Conservation (phyloP, 2,888 invertebrate species). For the Elgonia sp. region DNA sequence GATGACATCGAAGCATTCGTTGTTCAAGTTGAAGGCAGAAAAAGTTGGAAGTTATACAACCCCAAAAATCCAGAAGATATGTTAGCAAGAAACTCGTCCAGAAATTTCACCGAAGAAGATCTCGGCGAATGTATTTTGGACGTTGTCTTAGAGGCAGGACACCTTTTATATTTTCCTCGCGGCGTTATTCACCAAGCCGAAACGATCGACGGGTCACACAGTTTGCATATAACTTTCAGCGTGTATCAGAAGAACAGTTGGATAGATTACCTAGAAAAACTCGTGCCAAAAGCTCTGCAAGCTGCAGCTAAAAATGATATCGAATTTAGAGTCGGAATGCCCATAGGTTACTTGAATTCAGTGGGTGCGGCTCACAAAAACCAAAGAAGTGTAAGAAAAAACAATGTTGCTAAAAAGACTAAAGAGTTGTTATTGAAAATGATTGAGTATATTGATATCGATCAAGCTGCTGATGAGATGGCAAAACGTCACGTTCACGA, state of each 20-base stretch:
- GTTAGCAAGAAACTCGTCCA: slow-evolving; percentile 94
- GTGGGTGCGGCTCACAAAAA: slow-evolving; percentile 92
- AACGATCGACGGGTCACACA: slow-evolving; percentile 93
- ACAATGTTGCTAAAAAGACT: neutral
- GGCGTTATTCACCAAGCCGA: slow-evolving; percentile 95
- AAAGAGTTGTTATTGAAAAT: slow-evolving; percentile 88
- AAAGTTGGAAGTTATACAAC: slow-evolving; percentile 96
- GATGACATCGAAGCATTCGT: slow-evolving; percentile 99
- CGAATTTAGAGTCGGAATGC: slow-evolving; percentile 93
- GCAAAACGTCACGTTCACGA: slow-evolving; percentile 94
- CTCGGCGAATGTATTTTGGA: slow-evolving; percentile 94
- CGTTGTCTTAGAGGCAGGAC: slow-evolving; percentile 93
- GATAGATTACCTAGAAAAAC: slow-evolving; percentile 95
- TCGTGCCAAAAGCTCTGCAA: slow-evolving; percentile 92
- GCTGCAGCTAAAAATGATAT: slow-evolving; percentile 91
- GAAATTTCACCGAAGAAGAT: slow-evolving; percentile 92
- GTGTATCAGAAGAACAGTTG: slow-evolving; percentile 96
- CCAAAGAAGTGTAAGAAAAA: slow-evolving; percentile 86
- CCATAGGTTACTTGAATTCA: slow-evolving; percentile 92
- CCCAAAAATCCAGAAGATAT: slow-evolving; percentile 87
- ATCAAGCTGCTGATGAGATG: slow-evolving; percentile 95
- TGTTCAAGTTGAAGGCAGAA: slow-evolving; percentile 97
- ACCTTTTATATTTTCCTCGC: slow-evolving; percentile 97
- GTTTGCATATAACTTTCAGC: slow-evolving; percentile 97
- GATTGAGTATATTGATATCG: slow-evolving; percentile 88